Evolutionary conservation across 1,140 invertebrate species (phyloP), one percentile per base, ranked within the genome.

Genomic region (Eurosta solidaginis): DNA sequence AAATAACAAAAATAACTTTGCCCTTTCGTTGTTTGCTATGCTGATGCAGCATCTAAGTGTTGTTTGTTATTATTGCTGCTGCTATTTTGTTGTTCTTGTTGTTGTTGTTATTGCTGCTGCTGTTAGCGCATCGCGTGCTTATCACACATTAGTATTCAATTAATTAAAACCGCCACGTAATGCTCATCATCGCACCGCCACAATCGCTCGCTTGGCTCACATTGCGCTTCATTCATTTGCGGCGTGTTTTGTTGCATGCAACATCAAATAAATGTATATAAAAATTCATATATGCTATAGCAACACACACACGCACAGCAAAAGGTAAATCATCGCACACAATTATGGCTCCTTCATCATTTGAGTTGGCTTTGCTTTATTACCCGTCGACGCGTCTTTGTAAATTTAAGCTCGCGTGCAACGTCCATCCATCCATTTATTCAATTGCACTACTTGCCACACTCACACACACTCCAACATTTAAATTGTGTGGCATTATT

Each of bases 151-250:
- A 68, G 59, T n/a, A 20, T 40, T 29, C 59, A 68, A 68, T 68
- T 68, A 68, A 68, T 68, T 68, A 68, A 68, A 68, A 68, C 33
- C 59, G 59, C 59, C 59, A 68, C 59, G 59, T 68, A 68, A 68
- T 68, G 59, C 59, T 68, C 59, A 68, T 68, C 33, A 68, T 68
- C 59, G 33, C 59, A n/a, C n/a, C n/a, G n/a, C 33, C 33, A 20
- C 59, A 40, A 20, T 29, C 59, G 59, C 17, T n/a, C n/a, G n/a
- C n/a, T n/a, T n/a, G n/a, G n/a, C 33, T 68, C n/a, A 36, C 17
- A 68, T 5, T 29, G 54, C 25, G 54, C 54, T 59, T 17, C 54
- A 59, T 0, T n/a, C 59, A 42, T 40, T 68, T 40, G 17, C 17
- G 33, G 27, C 59, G 33, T 9, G n/a, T n/a, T n/a, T 40, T 68